A percentile compares a stretch with the other conserved stretches of the same genome.
These are phyloP conservation scores for Gasterosteus nipponicus DNA, from an alignment of 2,113 vertebrate genomes.

Conservation along the genomic window DNA sequence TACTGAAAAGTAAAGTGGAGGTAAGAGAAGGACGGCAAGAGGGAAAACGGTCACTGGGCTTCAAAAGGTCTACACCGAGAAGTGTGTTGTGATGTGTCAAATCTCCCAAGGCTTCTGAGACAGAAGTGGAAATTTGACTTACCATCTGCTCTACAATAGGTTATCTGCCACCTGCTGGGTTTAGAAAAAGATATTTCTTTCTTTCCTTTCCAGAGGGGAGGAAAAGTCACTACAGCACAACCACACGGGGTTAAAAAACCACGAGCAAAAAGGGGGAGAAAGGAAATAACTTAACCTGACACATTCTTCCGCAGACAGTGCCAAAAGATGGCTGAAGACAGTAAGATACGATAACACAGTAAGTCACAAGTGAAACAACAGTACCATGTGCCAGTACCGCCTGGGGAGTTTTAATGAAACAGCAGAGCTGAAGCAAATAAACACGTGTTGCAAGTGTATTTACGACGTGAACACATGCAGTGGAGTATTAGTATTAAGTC, in stretches of 20 bases:
- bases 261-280: conserved; percentile 18
- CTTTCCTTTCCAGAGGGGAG: conserved; percentile 24
- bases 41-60: conserved; percentile 21
- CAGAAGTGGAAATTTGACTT: conserved; percentile 63
- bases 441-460: not conserved
- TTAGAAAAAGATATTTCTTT: conserved; percentile 24
- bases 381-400: not conserved
- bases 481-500: not conserved
- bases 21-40: conserved; percentile 28
- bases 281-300: conserved; percentile 77
- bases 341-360: conserved; percentile 30
- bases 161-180: conserved; percentile 66
- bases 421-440: not conserved
- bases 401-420: conserved; percentile 16
- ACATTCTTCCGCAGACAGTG: conserved; percentile 80
- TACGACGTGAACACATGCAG: not conserved
- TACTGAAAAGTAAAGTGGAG: not conserved
- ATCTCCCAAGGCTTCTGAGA: conserved; percentile 60
- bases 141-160: conserved; percentile 57
- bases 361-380: conserved; percentile 32
- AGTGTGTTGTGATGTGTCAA: conserved; percentile 58
- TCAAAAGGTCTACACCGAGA: conserved; percentile 35
- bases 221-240: conserved; percentile 62
- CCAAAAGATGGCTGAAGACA: conserved; percentile 77
- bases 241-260: conserved; percentile 51